Conservation (phyloP, 2,888 invertebrate genomes). For the Hyposoter didymator region DNA sequence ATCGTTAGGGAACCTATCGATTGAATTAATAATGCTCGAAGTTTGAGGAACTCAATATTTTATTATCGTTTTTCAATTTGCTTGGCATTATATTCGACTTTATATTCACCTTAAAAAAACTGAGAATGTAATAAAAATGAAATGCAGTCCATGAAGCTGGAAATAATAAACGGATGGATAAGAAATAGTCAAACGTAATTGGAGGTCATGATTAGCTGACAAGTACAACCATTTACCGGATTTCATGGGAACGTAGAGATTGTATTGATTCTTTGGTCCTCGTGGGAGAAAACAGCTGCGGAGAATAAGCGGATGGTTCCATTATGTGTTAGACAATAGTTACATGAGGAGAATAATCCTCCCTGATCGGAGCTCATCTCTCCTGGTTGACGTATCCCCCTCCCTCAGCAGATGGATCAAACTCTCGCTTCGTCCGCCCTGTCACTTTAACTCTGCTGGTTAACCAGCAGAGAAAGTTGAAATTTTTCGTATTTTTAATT, state of each 20-base stretch:
- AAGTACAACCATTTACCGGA: neutral
- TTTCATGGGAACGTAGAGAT: slow-evolving; percentile 12
- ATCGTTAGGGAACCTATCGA: neutral
- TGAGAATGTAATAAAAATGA: neutral
- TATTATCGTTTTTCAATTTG: slow-evolving; percentile 14
- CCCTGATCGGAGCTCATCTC: slow-evolving; percentile 20
- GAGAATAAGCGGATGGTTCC: slow-evolving; percentile 28
- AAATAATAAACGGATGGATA: neutral
- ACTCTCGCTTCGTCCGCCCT: neutral
- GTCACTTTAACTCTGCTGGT: neutral
- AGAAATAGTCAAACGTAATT: neutral
- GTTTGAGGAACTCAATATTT: slow-evolving; percentile 26
- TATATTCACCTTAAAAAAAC: neutral
- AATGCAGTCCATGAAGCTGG: neutral
- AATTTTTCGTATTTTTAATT: neutral
- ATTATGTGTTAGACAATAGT: slow-evolving; percentile 44
- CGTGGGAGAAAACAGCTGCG: slow-evolving; percentile 46
- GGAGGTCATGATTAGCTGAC: neutral
- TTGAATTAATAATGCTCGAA: slow-evolving; percentile 1
- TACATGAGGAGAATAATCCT: slow-evolving; percentile 40
- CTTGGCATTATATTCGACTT: too few species aligned
- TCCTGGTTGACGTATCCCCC: slow-evolving; percentile 8
- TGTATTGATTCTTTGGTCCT: slow-evolving; percentile 38
- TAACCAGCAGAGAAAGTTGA: neutral
- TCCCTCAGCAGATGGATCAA: neutral